phyloP scores from a whole-genome alignment of 2,797 vertebrate species.

The Crenichthys baileyi region DNA sequence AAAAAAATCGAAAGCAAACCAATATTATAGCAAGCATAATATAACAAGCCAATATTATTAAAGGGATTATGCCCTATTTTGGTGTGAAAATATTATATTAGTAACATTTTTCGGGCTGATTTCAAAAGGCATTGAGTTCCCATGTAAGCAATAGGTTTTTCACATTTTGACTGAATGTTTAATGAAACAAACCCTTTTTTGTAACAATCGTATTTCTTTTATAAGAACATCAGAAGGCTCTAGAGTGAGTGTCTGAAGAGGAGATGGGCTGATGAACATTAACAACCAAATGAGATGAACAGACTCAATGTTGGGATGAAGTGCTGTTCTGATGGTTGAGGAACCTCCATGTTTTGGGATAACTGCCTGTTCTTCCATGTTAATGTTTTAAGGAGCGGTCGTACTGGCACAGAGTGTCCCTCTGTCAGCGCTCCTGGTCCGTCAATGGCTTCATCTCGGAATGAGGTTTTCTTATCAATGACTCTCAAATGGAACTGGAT shows the following conservation, averaged over 20 bases:
- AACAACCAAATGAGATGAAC: slow-evolving; percentile 11
- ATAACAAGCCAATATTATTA: slow-evolving; percentile 39
- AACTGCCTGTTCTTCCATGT: slow-evolving; percentile 21
- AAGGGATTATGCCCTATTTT: slow-evolving; percentile 54
- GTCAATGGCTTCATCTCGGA: slow-evolving; percentile 28
- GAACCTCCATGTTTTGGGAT: slow-evolving; percentile 10
- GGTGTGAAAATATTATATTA: slow-evolving; percentile 39
- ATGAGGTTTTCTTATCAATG: slow-evolving; percentile 24
- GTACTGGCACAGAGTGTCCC: slow-evolving; percentile 58
- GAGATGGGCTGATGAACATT: slow-evolving; percentile 13
- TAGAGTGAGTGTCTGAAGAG: slow-evolving; percentile 17
- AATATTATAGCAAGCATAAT: too few species aligned
- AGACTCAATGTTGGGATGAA: slow-evolving; percentile 14
- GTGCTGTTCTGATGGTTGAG: slow-evolving; percentile 12
- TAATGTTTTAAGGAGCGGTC: slow-evolving; percentile 19
- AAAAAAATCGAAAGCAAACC: neutral
- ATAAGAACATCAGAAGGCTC: slow-evolving; percentile 46
- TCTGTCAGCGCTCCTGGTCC: neutral
- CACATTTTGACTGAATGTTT: slow-evolving; percentile 25
- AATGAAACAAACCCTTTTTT: slow-evolving; percentile 6
- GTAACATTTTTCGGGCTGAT: slow-evolving; percentile 53
- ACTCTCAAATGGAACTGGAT: slow-evolving; percentile 34
- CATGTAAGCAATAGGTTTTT: slow-evolving; percentile 30
- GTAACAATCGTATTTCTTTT: slow-evolving; percentile 2
- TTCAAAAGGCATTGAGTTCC: slow-evolving; percentile 61